A percentile compares a stretch with the other conserved stretches of the same genome.
phyloP scores from a whole-genome alignment of 2,888 invertebrate species.

The Tenodera sinensis region DNA sequence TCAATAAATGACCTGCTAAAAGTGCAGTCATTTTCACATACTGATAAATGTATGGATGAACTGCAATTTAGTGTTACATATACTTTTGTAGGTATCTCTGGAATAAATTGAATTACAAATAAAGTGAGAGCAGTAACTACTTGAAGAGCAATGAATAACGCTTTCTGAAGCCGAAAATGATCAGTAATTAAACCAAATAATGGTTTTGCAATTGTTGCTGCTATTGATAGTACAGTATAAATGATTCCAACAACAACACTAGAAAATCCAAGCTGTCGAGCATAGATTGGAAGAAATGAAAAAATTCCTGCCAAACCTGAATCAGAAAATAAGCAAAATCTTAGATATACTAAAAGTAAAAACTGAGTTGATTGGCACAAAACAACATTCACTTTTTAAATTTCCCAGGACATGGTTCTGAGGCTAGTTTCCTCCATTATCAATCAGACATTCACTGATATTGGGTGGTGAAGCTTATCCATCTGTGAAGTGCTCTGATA shows the following conservation, averaged over 20 bases:
- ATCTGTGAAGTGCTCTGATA: no score
- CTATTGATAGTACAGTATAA: conserved; percentile 72
- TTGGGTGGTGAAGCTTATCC: no score
- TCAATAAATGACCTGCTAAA: not conserved
- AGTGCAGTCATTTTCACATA: conserved; percentile 44
- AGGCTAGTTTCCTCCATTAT: no score
- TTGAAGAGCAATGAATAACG: conserved; percentile 70
- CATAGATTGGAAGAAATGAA: conserved; percentile 65
- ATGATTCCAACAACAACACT: conserved; percentile 72
- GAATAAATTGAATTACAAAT: conserved; percentile 68
- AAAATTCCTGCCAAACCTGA: conserved; percentile 81
- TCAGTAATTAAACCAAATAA: conserved; percentile 79
- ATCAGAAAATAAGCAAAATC: conserved; percentile 34
- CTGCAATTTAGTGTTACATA: conserved; percentile 60
- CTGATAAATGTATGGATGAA: conserved; percentile 53
- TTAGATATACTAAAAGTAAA: no score
- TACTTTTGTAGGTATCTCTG: conserved; percentile 52
- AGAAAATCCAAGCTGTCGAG: conserved; percentile 77
- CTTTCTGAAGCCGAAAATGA: conserved; percentile 68
- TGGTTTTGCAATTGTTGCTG: conserved; percentile 76
- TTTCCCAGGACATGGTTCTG: no score
- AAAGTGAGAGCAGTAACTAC: conserved; percentile 66
- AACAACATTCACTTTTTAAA: no score
- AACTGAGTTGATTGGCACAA: no score
- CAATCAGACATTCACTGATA: no score